These are phyloP conservation scores for Pseudotriccus pelzelni DNA, from an alignment of 2,797 vertebrate species.

Conservation along the genomic window DNA sequence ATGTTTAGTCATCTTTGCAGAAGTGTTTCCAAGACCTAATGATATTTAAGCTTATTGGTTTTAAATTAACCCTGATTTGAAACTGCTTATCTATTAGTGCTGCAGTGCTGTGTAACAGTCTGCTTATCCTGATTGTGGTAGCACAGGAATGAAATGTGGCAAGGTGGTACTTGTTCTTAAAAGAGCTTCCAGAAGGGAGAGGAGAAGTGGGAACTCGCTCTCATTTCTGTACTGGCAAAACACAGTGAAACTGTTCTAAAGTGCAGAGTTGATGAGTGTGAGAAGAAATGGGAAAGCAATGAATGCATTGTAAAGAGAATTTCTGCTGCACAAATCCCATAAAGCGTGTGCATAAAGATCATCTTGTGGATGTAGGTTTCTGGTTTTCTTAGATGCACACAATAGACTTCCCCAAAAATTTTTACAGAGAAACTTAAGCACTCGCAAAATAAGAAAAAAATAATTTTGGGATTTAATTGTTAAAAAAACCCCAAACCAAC, in stretches of 20 bases:
- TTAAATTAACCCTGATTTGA: background rate
- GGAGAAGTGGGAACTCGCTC: background rate
- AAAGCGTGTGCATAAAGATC: background rate
- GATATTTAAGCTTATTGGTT: background rate
- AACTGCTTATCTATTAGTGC: background rate
- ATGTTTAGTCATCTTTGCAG: background rate
- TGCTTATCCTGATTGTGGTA: background rate
- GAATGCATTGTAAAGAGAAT: background rate
- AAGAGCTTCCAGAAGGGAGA: background rate
- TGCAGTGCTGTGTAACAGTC: background rate
- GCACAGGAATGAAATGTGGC: background rate
- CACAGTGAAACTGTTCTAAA: background rate
- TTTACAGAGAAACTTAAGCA: background rate
- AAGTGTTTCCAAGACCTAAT: background rate
- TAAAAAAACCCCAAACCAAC: background rate
- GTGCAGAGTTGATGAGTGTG: background rate
- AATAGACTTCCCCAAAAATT: background rate
- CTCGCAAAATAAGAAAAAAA: background rate
- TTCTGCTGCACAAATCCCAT: background rate
- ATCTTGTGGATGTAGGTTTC: background rate
- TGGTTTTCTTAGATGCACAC: background rate
- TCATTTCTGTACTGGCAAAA: background rate
- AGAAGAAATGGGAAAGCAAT: background rate
- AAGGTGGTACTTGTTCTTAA: background rate
- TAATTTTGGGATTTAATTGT: background rate